These are phyloP conservation scores for Acleris sparsana DNA, from an alignment of 2,888 invertebrate genomes.

Conservation along the genomic window DNA sequence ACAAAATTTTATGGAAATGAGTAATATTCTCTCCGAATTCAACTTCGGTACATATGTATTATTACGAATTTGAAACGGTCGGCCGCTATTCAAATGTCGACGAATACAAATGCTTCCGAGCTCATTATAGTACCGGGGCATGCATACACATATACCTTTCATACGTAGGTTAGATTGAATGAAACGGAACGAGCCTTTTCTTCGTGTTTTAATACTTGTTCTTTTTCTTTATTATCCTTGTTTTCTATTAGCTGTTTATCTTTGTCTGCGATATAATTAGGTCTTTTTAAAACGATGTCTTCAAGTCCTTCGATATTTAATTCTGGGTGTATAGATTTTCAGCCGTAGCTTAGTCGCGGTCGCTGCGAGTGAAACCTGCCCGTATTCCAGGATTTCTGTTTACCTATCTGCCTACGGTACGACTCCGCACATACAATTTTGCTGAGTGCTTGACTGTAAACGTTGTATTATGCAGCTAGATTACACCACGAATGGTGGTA, in stretches of 20 bases:
- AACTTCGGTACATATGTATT: conserved; percentile 44
- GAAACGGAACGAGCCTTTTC: conserved; percentile 32
- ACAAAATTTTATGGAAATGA: conserved; percentile 48
- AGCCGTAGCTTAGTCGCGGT: conserved; percentile 1
- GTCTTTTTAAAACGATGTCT: conserved; percentile 1
- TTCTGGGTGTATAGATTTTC: conserved; percentile 4
- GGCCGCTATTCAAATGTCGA: conserved; percentile 53
- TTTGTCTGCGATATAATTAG: conserved; percentile 12
- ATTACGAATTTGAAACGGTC: conserved; percentile 50
- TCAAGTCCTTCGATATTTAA: not conserved
- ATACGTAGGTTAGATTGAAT: conserved; percentile 34
- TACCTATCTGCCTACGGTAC: conserved; percentile 29
- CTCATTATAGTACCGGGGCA: conserved; percentile 50
- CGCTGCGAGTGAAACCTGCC: conserved; percentile 5
- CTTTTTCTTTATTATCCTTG: conserved; percentile 28
- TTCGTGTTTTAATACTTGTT: conserved; percentile 30
- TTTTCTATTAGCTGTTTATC: conserved; percentile 20
- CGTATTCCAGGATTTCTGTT: conserved; percentile 23
- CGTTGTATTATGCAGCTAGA: conserved; percentile 30
- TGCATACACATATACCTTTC: conserved; percentile 33
- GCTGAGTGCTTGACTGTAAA: conserved; percentile 44
- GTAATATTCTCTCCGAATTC: conserved; percentile 41
- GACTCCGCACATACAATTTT: conserved; percentile 40
- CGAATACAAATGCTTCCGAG: conserved; percentile 51
- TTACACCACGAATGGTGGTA: conserved; percentile 34